Evolutionary conservation across 2,797 vertebrate species (phyloP), one percentile per base, ranked within the genome.

Genomic region (Ptychobarbus kaznakovi): DNA sequence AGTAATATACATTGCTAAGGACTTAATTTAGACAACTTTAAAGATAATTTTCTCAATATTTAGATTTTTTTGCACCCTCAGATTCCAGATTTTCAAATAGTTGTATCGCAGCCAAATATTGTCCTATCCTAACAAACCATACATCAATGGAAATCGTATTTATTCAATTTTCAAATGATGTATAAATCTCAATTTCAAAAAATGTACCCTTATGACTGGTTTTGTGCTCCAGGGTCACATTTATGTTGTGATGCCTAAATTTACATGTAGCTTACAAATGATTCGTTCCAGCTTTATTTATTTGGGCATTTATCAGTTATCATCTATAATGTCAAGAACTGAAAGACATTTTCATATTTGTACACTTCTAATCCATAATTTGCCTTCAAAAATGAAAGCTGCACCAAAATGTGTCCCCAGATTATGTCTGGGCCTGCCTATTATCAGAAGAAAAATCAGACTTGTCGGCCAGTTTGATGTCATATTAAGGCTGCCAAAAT

Each of bases 401-500:
- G 12, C 32, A 58, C 6, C 6, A 77, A 58, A 77, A 78, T 38
- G 6, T 15, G 35, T 58, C 3, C 1, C 3, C 6, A 9, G 74
- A 13, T 61, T 42, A 0, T 40, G 20, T 70, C 32, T 53, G 22
- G 25, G 42, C 9, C 58, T 28, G 11, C 40, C n/a, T 61, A 25
- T 65, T 63, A 78, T 44, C 35, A 44, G 53, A 61, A 25, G 46
- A 20, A 25, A 61, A 40, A 40, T 42, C 53, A 3, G 8, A 25
- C 9, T 65, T 35, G 25, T 35, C 58, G 18, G 44, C 84, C 82
- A 44, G 76, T 82, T 88, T 89, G 69, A 87, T 82, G 88, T 86
- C 90, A 87, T 90, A 92, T 88, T 88, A 88, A 44, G 15, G 85
- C 85, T 88, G 66, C 25, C 58, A 75, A 89, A 91, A 92, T 83